Base-by-base conservation (phyloP, 2,797 vertebrate species). In the Pangasius larnaudii region DNA sequence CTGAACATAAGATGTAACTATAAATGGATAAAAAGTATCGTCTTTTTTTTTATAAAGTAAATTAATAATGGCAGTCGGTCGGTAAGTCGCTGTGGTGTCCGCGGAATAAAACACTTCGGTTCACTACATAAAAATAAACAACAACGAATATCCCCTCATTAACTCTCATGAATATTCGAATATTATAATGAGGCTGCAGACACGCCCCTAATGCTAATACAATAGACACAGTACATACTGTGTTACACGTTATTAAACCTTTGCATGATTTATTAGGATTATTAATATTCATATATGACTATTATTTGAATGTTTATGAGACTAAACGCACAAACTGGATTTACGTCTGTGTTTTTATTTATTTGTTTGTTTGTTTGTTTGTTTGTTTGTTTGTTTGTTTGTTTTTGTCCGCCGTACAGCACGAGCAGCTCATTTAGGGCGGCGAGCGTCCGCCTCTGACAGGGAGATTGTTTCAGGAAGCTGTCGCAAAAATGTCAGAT, bases 401-500 rank as follows among this genome's bases (percentile, higher is more conserved):
- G 8, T 42, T 9, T 42, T 16, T 24, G 11, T 16, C 18, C 22
- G 77, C 13, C 5, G 14, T 53, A 53, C 27, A 93, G 94, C 94
- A 93, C 89, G 90, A 91, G 93, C 92, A 92, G 85, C 78, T 95
- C 94, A 94, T 92, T 90, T 91, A 88, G 51, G 90, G 87, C 89
- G 91, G 93, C 88, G 90, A 90, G 91, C 80, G 89, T 91, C 92
- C 91, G 92, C 93, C 94, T 94, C 92, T 94, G 93, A 95, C 92
- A 91, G 92, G 77, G 93, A 93, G 90, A 91, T 93, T 92, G 93
- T 92, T 93, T 95, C 92, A 90, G 92, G 92, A 93, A 91, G 86
- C 93, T 90, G 92, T 91, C 92, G 93, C 93, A 94, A 94, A 94
- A 95, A 95, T 95, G 95, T 94, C 94, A 95, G 93, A 96, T 96